These are phyloP conservation scores for Andrena hattorfiana DNA, from an alignment of 2,888 invertebrate genomes.

Conservation along the genomic window DNA sequence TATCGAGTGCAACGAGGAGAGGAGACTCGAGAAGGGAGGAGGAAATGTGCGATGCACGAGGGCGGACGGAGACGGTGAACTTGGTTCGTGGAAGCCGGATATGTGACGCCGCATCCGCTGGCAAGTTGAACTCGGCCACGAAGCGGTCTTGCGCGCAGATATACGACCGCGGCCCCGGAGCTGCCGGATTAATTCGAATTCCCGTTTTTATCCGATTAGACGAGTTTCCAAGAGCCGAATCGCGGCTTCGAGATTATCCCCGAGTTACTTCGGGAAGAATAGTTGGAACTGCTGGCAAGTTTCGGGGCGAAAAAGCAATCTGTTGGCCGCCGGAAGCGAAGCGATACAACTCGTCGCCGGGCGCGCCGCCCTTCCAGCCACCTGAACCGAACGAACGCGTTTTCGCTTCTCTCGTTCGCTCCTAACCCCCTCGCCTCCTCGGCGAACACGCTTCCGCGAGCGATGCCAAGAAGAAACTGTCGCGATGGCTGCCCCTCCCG, in stretches of 20 bases:
- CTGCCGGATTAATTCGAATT: slow-evolving; percentile 80
- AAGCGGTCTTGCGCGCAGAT: slow-evolving; percentile 61
- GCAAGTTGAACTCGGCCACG: slow-evolving; percentile 73
- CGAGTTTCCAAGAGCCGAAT: slow-evolving; percentile 61
- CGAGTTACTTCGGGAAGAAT: slow-evolving; percentile 49
- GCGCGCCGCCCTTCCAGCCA: neutral
- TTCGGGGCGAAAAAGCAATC: slow-evolving; percentile 57
- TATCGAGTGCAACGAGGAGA: neutral
- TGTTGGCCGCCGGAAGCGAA: slow-evolving; percentile 23
- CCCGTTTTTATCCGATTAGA: slow-evolving; percentile 79
- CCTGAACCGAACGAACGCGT: too few relatives aligned
- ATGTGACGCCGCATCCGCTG: slow-evolving; percentile 79
- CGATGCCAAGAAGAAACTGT: neutral
- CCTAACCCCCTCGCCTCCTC: neutral
- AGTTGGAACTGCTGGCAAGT: slow-evolving; percentile 43
- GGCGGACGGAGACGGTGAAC: slow-evolving; percentile 62
- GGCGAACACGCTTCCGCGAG: neutral
- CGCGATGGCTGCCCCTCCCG: slow-evolving; percentile 11
- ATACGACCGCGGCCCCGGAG: slow-evolving; percentile 48
- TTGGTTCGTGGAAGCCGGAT: slow-evolving; percentile 79
- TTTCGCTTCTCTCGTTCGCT: too few relatives aligned
- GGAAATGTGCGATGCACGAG: neutral
- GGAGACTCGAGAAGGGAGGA: slow-evolving; percentile 14
- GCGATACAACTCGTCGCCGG: slow-evolving; percentile 27
- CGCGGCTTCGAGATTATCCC: slow-evolving; percentile 63